Evolutionary conservation across 2,113 vertebrate genomes (phyloP).

Genomic region (Catharus bicknelli): DNA sequence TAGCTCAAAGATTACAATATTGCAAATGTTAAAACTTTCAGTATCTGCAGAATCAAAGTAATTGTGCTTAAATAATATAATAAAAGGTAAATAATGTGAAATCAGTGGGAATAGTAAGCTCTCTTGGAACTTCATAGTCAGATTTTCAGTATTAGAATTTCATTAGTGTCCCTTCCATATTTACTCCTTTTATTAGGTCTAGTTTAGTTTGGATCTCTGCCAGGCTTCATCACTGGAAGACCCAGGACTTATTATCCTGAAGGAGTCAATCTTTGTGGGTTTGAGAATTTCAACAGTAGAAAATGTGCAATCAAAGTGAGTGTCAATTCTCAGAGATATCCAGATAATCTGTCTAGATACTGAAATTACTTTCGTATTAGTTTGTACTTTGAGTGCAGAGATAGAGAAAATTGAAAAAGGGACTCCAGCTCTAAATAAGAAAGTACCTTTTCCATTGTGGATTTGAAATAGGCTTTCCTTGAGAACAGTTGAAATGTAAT

Average conservation of each 20-base stretch:
- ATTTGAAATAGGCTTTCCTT: conserved; percentile 57
- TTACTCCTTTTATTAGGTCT: neutral
- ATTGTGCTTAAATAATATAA: neutral
- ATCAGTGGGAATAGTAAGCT: neutral
- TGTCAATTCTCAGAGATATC: neutral
- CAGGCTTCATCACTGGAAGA: neutral
- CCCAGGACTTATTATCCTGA: neutral
- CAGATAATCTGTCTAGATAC: neutral
- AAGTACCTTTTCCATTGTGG: conserved; percentile 44
- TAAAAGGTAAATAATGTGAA: neutral
- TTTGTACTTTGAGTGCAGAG: neutral
- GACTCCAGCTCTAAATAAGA: conserved; percentile 55
- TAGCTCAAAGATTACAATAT: neutral
- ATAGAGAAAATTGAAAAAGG: conserved; percentile 27
- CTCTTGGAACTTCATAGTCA: neutral
- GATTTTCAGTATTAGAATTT: neutral
- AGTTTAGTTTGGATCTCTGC: neutral
- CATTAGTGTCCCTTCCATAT: neutral
- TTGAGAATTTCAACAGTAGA: neutral
- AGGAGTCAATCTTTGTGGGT: neutral
- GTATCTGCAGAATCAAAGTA: neutral
- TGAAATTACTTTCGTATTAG: neutral
- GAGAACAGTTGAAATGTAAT: conserved; percentile 42
- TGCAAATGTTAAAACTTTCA: neutral
- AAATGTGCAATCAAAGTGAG: neutral